Evolutionary conservation across 2,888 invertebrate genomes (phyloP).

Genomic region (Cephus pygmeus): DNA sequence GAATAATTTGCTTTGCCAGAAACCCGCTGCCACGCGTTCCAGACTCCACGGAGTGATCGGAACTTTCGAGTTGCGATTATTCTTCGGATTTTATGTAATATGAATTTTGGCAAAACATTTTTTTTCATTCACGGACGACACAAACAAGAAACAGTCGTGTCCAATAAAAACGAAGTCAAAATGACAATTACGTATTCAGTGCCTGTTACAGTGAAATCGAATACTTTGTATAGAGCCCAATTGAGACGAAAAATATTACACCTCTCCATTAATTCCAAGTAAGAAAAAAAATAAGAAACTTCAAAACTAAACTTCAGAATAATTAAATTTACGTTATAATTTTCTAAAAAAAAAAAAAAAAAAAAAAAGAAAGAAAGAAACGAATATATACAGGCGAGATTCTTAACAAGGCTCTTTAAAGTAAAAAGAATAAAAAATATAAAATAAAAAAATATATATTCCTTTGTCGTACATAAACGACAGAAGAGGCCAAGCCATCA

Average conservation of each 20-base stretch:
- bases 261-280: too few species aligned
- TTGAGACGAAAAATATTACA: too few species aligned
- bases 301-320: too few species aligned
- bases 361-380: too few species aligned
- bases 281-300: too few species aligned
- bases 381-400: not conserved
- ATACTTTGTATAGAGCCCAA: not conserved
- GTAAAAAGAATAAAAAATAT: not conserved
- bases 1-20: slow-evolving; percentile 75
- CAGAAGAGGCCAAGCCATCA: not conserved
- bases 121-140: not conserved
- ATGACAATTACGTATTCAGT: not conserved
- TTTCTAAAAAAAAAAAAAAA: too few species aligned
- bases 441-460: not conserved
- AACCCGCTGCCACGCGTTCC: slow-evolving; percentile 1
- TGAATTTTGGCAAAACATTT: not conserved
- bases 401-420: not conserved
- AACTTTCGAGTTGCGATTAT: not conserved
- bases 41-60: slow-evolving; percentile 1
- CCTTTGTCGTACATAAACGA: not conserved
- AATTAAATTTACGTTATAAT: too few species aligned
- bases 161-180: not conserved
- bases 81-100: not conserved
- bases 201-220: not conserved
- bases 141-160: not conserved